A percentile compares a stretch with the other conserved stretches of the same genome.
Evolutionary conservation across 2,797 vertebrate genomes (phyloP).

Genomic region (Sebastes nivosus): DNA sequence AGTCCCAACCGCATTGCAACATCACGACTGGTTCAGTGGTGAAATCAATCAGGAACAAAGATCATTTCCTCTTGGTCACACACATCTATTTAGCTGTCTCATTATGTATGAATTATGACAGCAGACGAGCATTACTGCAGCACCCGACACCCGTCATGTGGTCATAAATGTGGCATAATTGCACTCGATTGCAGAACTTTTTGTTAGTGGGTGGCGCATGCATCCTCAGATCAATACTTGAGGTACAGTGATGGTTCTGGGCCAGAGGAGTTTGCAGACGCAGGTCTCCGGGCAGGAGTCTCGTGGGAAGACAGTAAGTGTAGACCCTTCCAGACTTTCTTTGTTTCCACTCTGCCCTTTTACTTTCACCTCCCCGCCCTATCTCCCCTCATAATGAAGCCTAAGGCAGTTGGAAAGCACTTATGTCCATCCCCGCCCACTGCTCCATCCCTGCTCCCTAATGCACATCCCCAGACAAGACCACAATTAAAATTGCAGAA

Average conservation of each 20-base stretch:
- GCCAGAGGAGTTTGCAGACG: neutral
- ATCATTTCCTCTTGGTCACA: conserved; percentile 19
- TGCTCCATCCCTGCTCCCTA: conserved; percentile 57
- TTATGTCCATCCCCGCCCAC: conserved; percentile 61
- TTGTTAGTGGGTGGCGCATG: conserved; percentile 36
- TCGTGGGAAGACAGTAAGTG: conserved; percentile 44
- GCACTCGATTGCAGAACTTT: conserved; percentile 58
- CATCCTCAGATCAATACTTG: conserved; percentile 46
- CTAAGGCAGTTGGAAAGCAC: conserved; percentile 69
- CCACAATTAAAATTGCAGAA: conserved; percentile 84
- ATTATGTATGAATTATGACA: conserved; percentile 55
- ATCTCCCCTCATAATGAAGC: conserved; percentile 58
- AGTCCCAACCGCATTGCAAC: neutral
- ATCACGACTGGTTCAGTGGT: neutral
- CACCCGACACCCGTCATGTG: conserved; percentile 18
- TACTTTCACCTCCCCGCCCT: neutral
- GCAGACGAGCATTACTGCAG: conserved; percentile 26
- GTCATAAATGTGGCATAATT: conserved; percentile 71
- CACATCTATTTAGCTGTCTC: conserved; percentile 20
- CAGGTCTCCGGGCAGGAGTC: conserved; percentile 23
- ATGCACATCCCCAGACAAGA: conserved; percentile 77
- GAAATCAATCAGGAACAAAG: neutral
- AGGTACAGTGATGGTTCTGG: conserved; percentile 25
- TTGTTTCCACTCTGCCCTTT: conserved; percentile 22
- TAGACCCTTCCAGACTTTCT: conserved; percentile 24